phyloP scores from a whole-genome alignment of 2,113 vertebrate species.

The Tretioscincus oriximinensis region DNA sequence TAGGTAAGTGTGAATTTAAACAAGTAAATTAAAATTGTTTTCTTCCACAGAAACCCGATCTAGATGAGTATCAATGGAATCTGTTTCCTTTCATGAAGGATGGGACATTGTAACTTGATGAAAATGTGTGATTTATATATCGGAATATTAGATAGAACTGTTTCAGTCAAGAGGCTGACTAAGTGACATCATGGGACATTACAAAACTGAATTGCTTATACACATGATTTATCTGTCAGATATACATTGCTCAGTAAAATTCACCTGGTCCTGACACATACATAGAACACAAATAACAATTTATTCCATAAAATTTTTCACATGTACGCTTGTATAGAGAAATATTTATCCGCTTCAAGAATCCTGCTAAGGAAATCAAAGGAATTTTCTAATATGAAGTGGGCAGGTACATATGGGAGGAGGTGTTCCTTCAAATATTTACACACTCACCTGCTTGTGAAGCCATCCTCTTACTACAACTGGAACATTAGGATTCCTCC shows the following conservation, averaged over 20 bases:
- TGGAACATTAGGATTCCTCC: constrained; percentile 91
- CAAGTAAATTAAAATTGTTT: neutral
- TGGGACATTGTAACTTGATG: constrained; percentile 3
- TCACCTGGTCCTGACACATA: neutral
- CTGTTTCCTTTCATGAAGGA: neutral
- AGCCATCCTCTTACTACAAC: constrained; percentile 97
- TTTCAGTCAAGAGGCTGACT: neutral
- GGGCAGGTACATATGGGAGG: too few relatives aligned
- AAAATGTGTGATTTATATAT: constrained; percentile 23
- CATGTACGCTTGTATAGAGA: neutral
- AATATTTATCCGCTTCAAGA: neutral
- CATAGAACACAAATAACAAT: neutral
- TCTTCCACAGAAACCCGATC: neutral
- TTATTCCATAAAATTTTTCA: neutral
- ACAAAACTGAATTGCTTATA: neutral
- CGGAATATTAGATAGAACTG: neutral
- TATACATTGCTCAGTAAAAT: neutral
- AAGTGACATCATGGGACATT: neutral
- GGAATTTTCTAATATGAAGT: too few relatives aligned
- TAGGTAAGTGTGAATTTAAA: neutral
- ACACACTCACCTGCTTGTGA: constrained; percentile 87
- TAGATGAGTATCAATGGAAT: neutral
- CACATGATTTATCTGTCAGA: neutral
- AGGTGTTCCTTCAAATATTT: neutral
- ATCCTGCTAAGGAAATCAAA: neutral